Conservation (phyloP, 2,113 vertebrate genomes). For the Polypterus bichir region DNA sequence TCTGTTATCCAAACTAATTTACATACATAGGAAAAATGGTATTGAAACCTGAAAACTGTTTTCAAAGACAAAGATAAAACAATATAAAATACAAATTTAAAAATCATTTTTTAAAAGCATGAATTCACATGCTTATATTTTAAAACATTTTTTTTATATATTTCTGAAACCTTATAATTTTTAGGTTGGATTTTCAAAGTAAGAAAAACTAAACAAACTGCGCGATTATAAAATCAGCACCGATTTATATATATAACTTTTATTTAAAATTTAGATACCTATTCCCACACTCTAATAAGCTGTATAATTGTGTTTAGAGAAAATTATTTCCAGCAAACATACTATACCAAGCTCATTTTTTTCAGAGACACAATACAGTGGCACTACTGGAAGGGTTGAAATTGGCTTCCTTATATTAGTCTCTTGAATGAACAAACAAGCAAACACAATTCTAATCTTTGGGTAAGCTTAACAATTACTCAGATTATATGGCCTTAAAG, state of each 20-base stretch:
- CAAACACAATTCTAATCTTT: conserved; percentile 51
- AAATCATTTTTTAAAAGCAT: conserved; percentile 96
- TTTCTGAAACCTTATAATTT: conserved; percentile 92
- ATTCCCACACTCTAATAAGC: conserved; percentile 98
- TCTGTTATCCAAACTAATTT: conserved; percentile 95
- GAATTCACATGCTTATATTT: conserved; percentile 87
- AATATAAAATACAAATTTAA: conserved; percentile 99
- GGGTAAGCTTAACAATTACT: conserved; percentile 31
- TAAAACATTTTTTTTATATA: conserved; percentile 91
- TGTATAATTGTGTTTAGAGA: conserved; percentile 82
- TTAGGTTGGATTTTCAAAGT: conserved; percentile 92
- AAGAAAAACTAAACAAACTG: conserved; percentile 90
- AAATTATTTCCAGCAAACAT: conserved; percentile 80
- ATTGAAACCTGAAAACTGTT: conserved; percentile 93
- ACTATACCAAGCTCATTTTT: conserved; percentile 82
- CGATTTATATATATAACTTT: conserved; percentile 96
- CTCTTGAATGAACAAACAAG: conserved; percentile 65
- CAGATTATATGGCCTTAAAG: too few species aligned
- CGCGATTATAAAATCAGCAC: conserved; percentile 99
- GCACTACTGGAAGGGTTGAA: conserved; percentile 78
- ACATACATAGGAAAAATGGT: conserved; percentile 87
- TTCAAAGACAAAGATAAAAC: conserved; percentile 92
- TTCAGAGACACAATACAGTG: conserved; percentile 92
- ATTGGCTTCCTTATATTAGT: conserved; percentile 59
- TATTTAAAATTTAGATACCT: conserved; percentile 98